Conservation (phyloP, 2,113 vertebrate genomes). For the Dasyurus viverrinus region DNA sequence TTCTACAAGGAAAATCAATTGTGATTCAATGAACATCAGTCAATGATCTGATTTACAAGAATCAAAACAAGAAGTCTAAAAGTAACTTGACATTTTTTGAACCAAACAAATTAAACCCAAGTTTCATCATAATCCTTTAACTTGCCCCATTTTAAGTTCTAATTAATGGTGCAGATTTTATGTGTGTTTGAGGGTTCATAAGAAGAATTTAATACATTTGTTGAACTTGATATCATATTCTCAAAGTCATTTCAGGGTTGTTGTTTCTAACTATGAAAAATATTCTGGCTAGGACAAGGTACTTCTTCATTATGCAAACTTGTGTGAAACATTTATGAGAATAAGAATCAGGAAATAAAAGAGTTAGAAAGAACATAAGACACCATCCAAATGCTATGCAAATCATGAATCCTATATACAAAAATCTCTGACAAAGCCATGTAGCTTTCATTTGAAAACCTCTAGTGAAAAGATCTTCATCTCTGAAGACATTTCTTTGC, state of each 20-base stretch:
- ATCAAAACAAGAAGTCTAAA: constrained; percentile 50
- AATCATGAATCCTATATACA: not conserved
- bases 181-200: not conserved
- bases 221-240: not conserved
- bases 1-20: constrained; percentile 65
- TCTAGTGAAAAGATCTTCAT: not conserved
- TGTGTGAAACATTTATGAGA: constrained; percentile 13
- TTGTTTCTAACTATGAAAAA: constrained; percentile 23
- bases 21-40: constrained; percentile 61
- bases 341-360: constrained; percentile 5
- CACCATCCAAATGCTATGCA: not conserved
- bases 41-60: constrained; percentile 67
- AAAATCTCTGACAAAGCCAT: not conserved
- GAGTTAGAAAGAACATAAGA: not conserved
- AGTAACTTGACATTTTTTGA: constrained; percentile 54
- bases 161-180: constrained; percentile 7
- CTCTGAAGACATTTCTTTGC: not conserved
- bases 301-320: constrained; percentile 33
- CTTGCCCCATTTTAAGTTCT: not conserved
- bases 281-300: constrained; percentile 7
- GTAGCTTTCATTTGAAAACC: not conserved
- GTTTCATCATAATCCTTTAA: constrained; percentile 57
- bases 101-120: constrained; percentile 60
- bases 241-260: constrained; percentile 12
- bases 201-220: constrained; percentile 21